Percentiles rank a stretch among this genome's conserved stretches.
Evolutionary conservation across 2,797 vertebrate species (phyloP).

Genomic region (Carapus acus): DNA sequence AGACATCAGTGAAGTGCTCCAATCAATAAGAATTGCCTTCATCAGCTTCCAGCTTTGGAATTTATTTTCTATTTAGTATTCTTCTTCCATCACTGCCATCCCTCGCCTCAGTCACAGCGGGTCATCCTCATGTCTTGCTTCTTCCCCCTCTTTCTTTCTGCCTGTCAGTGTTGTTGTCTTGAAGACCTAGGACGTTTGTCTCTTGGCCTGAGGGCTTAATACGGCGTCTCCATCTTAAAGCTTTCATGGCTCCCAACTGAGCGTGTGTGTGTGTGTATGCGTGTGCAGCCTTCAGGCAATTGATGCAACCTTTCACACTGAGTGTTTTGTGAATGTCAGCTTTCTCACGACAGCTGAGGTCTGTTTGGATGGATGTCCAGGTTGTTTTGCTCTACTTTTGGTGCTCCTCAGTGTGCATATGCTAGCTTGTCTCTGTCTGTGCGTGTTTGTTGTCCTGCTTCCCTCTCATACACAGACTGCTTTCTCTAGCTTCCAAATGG

Average conservation of each 20-base stretch:
- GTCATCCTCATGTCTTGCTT: no score
- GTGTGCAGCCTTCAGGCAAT: constrained; percentile 3
- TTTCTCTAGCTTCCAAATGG: not conserved
- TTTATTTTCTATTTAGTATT: no score
- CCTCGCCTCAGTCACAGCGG: not conserved
- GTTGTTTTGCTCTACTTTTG: constrained; percentile 32
- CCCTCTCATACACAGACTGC: not conserved
- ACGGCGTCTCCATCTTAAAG: constrained; percentile 37
- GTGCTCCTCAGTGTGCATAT: constrained; percentile 16
- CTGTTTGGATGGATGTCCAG: constrained; percentile 16
- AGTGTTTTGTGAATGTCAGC: constrained; percentile 22
- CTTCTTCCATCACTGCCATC: no score
- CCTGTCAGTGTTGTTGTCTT: constrained; percentile 17
- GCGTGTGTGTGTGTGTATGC: constrained; percentile 3
- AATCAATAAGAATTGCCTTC: no score
- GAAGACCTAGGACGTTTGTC: constrained; percentile 36
- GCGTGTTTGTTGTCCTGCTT: constrained; percentile 8
- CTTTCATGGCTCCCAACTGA: constrained; percentile 36
- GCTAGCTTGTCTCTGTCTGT: no score
- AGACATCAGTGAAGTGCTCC: no score
- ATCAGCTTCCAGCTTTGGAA: no score
- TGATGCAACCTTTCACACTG: constrained; percentile 27
- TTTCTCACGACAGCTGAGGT: constrained; percentile 29
- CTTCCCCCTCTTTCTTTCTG: constrained; percentile 14
- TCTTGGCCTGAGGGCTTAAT: constrained; percentile 49